Evolutionary conservation across 2,797 vertebrate species (phyloP).

Genomic region (Argya squamiceps): DNA sequence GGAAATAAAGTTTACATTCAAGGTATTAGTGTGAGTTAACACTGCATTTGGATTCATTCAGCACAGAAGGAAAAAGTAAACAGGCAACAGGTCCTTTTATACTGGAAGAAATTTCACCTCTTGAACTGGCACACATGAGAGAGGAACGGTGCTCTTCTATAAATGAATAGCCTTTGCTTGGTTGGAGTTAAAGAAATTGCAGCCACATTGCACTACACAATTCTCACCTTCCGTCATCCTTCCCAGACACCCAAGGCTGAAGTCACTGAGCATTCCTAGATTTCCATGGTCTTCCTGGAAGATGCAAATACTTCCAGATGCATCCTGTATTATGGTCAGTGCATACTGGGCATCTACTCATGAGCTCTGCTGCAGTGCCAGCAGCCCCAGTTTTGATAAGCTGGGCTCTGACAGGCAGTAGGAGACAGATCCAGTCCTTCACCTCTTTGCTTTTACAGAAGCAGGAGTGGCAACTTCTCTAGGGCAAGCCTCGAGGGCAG

Average conservation of each 20-base stretch:
- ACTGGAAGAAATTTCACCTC: neutral
- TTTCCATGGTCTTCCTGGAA: neutral
- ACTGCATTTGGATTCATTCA: neutral
- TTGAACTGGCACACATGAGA: fast-evolving
- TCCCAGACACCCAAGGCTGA: neutral
- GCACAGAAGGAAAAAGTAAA: neutral
- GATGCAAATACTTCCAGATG: neutral
- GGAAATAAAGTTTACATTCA: neutral
- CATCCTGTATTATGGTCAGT: neutral
- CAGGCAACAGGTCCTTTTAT: neutral
- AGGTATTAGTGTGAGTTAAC: neutral
- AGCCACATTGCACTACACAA: neutral
- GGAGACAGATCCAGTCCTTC: neutral
- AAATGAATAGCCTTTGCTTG: neutral
- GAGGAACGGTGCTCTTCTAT: neutral
- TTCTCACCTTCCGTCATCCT: neutral
- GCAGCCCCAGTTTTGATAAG: neutral
- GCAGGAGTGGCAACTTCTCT: neutral
- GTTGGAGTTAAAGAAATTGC: neutral
- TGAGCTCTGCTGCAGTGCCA: neutral
- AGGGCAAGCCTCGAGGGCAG: fast-evolving
- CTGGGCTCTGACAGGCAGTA: neutral
- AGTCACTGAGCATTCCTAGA: neutral
- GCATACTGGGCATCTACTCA: neutral
- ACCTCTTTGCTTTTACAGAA: neutral